Evolutionary conservation across 2,888 invertebrate species (phyloP).

Genomic region (Eupithecia centaureata): DNA sequence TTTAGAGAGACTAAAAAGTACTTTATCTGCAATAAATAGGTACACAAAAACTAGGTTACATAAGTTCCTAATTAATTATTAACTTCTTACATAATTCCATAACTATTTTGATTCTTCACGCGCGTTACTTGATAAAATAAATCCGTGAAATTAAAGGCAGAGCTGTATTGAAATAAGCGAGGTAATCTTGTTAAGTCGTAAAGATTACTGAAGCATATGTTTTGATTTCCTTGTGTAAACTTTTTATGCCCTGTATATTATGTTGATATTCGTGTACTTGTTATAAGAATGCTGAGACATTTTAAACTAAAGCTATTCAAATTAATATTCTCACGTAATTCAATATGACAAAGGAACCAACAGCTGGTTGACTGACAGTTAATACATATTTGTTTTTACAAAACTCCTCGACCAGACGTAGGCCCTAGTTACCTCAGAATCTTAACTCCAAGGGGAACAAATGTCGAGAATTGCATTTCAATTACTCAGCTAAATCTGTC

Average conservation of each 20-base stretch:
- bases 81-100: neutral
- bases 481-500: no score
- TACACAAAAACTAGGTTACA: neutral
- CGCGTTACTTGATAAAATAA: conserved; percentile 29
- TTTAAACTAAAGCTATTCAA: neutral
- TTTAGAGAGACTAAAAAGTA: no score
- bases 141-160: conserved; percentile 41
- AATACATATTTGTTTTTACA: no score
- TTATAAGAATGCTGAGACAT: neutral
- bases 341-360: neutral
- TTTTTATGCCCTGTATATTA: conserved; percentile 20
- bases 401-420: no score
- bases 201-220: conserved; percentile 49
- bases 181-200: conserved; percentile 49
- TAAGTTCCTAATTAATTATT: neutral
- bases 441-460: no score
- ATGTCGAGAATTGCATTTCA: no score
- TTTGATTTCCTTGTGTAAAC: conserved; percentile 29
- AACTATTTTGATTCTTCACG: neutral
- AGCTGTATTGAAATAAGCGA: neutral
- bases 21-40: no score
- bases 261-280: conserved; percentile 10
- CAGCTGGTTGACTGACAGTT: neutral
- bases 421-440: no score
- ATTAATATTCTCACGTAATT: neutral